phyloP scores from a whole-genome alignment of 2,888 invertebrate genomes.

The Chloroclystis v-ata region DNA sequence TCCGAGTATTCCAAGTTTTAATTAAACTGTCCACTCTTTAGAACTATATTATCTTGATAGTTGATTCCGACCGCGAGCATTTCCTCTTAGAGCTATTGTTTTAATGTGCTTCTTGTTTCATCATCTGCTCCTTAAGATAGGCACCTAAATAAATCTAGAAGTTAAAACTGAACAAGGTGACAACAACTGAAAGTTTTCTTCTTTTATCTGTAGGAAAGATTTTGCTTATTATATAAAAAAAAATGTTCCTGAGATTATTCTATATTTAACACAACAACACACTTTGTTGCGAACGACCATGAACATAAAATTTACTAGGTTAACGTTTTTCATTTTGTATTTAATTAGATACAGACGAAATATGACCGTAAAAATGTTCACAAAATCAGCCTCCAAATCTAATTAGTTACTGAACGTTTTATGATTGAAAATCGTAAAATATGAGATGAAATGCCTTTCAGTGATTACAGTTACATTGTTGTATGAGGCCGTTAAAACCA shows the following conservation, averaged over 20 bases:
- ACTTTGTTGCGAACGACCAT: too few relatives aligned
- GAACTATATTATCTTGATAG: constrained; percentile 14
- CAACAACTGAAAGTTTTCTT: too few relatives aligned
- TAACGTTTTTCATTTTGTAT: constrained; percentile 39
- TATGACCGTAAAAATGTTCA: constrained; percentile 29
- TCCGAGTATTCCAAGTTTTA: constrained; percentile 60
- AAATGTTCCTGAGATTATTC: too few relatives aligned
- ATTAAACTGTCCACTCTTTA: constrained; percentile 44
- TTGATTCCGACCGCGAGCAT: constrained; percentile 8
- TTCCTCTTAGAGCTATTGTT: background rate
- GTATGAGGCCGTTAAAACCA: too few relatives aligned
- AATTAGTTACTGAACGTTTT: constrained; percentile 40
- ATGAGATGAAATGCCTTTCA: constrained; percentile 14
- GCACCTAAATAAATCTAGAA: too few relatives aligned
- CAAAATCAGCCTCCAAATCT: constrained; percentile 36
- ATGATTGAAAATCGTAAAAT: constrained; percentile 31
- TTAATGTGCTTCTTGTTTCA: background rate
- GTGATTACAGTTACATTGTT: too few relatives aligned
- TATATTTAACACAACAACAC: too few relatives aligned
- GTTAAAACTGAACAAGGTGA: too few relatives aligned
- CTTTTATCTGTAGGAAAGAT: too few relatives aligned
- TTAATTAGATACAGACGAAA: constrained; percentile 59
- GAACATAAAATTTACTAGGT: too few relatives aligned
- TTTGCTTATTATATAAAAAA: too few relatives aligned
- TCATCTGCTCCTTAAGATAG: background rate